Conservation (phyloP, 2,888 invertebrate genomes). For the Mayetiola destructor region DNA sequence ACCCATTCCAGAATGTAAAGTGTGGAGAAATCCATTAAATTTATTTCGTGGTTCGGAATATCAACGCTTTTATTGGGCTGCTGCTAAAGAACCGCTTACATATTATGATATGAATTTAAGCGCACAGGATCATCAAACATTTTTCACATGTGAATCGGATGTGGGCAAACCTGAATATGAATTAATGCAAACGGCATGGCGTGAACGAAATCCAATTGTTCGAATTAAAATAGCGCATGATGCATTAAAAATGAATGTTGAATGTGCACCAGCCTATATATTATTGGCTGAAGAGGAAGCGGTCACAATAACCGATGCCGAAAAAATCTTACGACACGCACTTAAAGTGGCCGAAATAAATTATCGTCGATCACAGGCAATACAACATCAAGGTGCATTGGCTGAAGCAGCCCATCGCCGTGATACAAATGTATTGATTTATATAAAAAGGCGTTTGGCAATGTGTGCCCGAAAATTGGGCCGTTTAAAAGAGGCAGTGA, state of each 20-base stretch:
- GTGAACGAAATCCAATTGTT: slow-evolving; percentile 81
- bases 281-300: slow-evolving; percentile 94
- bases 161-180: slow-evolving; percentile 77
- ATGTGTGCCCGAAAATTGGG: slow-evolving; percentile 94
- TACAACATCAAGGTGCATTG: slow-evolving; percentile 58
- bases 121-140: slow-evolving; percentile 96
- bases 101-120: slow-evolving; percentile 99
- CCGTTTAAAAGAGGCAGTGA: slow-evolving; percentile 85
- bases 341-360: slow-evolving; percentile 70
- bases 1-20: slow-evolving; percentile 63
- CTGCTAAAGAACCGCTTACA: slow-evolving; percentile 86
- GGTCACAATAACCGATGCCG: slow-evolving; percentile 76
- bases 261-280: slow-evolving; percentile 90
- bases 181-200: slow-evolving; percentile 93
- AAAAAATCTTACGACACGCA: slow-evolving; percentile 69
- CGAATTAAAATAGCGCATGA: slow-evolving; percentile 82
- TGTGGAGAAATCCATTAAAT: slow-evolving; percentile 93
- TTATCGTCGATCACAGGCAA: slow-evolving; percentile 61
- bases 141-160: slow-evolving; percentile 85
- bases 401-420: slow-evolving; percentile 69
- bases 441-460: slow-evolving; percentile 84
- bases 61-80: slow-evolving; percentile 81
- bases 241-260: slow-evolving; percentile 72
- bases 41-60: slow-evolving; percentile 93
- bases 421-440: slow-evolving; percentile 86